phyloP scores from a whole-genome alignment of 2,113 vertebrate species.

The Pagrus major region DNA sequence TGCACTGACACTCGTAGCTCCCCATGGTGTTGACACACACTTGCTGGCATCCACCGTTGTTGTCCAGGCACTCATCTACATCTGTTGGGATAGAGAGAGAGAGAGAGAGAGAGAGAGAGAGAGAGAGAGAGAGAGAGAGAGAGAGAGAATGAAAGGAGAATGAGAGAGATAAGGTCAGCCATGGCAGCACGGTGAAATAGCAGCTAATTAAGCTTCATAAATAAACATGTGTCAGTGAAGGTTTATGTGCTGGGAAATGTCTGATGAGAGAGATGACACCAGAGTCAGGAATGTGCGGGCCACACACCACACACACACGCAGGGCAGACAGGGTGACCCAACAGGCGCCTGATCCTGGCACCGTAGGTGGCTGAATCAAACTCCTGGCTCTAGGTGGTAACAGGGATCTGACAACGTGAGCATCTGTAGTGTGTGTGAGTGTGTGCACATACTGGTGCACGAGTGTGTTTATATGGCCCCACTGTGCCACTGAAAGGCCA shows the following conservation, averaged over 20 bases:
- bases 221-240: constrained; percentile 53
- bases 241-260: constrained; percentile 55
- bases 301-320: constrained; percentile 2
- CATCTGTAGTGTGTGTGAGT: constrained; percentile 7
- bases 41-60: constrained; percentile 98
- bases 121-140: constrained; percentile 5
- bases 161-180: constrained; percentile 19
- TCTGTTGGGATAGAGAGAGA: constrained; percentile 80
- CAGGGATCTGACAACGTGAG: background rate
- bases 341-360: constrained; percentile 44
- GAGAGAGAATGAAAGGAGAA: too few relatives aligned
- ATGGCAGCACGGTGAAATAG: background rate
- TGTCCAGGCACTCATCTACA: constrained; percentile 95
- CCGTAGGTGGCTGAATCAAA: constrained; percentile 14
- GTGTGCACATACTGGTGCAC: constrained; percentile 4
- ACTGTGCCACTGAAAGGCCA: constrained; percentile 51
- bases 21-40: constrained; percentile 97
- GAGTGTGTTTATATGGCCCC: constrained; percentile 45
- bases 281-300: constrained; percentile 56
- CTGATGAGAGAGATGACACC: constrained; percentile 51
- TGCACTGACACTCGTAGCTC: constrained; percentile 97
- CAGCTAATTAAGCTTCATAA: constrained; percentile 38
- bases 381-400: background rate
- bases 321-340: constrained; percentile 32
- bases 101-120: constrained; percentile 5